Percentiles rank a stretch among this genome's conserved stretches.
Conservation (phyloP, 2,888 invertebrate genomes). For the Thymelicus acteon region DNA sequence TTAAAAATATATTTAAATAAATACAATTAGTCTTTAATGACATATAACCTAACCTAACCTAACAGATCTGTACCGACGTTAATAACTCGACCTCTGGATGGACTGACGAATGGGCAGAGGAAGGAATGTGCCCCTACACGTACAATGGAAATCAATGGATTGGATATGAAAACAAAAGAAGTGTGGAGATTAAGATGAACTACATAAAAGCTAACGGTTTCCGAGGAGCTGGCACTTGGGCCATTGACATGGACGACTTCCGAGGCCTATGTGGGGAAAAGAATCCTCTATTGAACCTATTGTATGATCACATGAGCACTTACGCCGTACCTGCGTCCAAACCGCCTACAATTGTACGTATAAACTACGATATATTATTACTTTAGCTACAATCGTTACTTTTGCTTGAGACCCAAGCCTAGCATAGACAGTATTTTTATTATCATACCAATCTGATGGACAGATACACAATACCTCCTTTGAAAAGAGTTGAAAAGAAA, state of each 20-base stretch:
- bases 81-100: slow-evolving; percentile 80
- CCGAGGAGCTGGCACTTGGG: slow-evolving; percentile 96
- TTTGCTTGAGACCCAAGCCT: too few relatives aligned
- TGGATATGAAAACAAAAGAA: background rate
- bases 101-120: background rate
- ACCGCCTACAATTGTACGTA: too few relatives aligned
- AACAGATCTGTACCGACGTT: slow-evolving; percentile 91
- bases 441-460: too few relatives aligned
- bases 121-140: background rate
- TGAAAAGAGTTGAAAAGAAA: too few relatives aligned
- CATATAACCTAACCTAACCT: slow-evolving; percentile 18
- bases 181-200: slow-evolving; percentile 91
- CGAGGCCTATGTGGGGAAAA: slow-evolving; percentile 91
- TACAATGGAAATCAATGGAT: background rate
- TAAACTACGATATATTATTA: too few relatives aligned
- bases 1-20: too few relatives aligned
- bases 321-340: slow-evolving; percentile 62
- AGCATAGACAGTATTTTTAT: too few relatives aligned
- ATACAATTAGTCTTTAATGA: too few relatives aligned
- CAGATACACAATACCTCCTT: too few relatives aligned
- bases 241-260: slow-evolving; percentile 96
- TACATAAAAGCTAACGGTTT: slow-evolving; percentile 91
- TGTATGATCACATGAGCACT: slow-evolving; percentile 88
- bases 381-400: too few relatives aligned
- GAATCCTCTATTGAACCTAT: slow-evolving; percentile 89